Evolutionary conservation across 35 echinoderm and acorn worm genomes (phyloP), one percentile per base, ranked within the genome.

Genomic region (Ophiothrix spiculata): DNA sequence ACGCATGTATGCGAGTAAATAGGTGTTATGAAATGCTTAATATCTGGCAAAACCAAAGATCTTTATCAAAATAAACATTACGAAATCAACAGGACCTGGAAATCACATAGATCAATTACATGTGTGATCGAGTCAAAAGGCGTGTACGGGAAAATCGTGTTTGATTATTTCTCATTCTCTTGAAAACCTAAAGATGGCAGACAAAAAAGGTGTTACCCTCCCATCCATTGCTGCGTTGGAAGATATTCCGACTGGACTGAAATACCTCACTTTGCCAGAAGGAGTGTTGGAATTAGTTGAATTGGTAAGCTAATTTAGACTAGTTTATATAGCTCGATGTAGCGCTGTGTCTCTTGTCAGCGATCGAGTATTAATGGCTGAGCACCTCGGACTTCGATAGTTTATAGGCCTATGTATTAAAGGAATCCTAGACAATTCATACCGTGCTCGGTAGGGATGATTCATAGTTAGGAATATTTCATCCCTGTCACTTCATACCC

Each of bases 181-280:
- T 49, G 6, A 6, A 49, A 49, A 49, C 42, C 19, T 49, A 6
- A 80, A 45, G 21, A 82, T 82, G 80, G 40, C 80, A 45, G 80
- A 82, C 40, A 45, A 45, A n/a, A 82, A 82, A 45, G 39, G 33
- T 15, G 49, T 82, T 16, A 45, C 40, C 3, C 49, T 82, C 23
- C 80, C 80, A 32, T 42, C 80, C 38, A 40, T 82, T 45, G 49
- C 39, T 28, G 40, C 80, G 40, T 45, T 82, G 23, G 49, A 39
- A 25, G 75, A 84, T 3, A 39, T 85, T n/a, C 81, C 88, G 39
- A 78, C 54, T 32, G 88, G 88, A 23, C 39, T 90, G 40, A 69
- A 40, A 35, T 90, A 90, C 76, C 41, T 90, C 40, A 84, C 82
- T 25, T 31, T 85, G n/a, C 88, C 88, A 39, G 81, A 90, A 77